Base-by-base conservation (phyloP, 2,113 vertebrate species). In the Ictalurus furcatus region DNA sequence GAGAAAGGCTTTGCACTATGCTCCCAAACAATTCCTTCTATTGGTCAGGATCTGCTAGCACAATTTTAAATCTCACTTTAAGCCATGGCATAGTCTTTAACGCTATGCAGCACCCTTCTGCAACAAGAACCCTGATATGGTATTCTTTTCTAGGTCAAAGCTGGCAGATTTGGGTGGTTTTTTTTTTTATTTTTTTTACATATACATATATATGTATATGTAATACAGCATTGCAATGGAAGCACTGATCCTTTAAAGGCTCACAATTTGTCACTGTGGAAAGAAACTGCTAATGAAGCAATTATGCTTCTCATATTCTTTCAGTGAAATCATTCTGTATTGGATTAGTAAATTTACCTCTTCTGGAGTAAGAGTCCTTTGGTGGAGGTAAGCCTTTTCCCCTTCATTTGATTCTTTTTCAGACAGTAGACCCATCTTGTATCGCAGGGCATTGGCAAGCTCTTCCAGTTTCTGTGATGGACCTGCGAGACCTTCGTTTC, bases 361-460 rank as follows among this genome's bases (percentile, higher is more conserved):
- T 65, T 97, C 96, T 54, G 95, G 94, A 0, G 94, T 96, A 69
- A 97, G 94, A 44, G 94, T 93, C 90, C 94, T 94, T 91, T 96
- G 95, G 71, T 91, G 93, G 0, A 92, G 91, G 56, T 90, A 93
- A n/a, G 91, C 95, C 84, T 94, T 94, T 86, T 94, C 94, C 8
- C 90, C 93, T 40, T 93, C 92, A 44, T 91, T 25, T 7, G 93
- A 94, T 85, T 93, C 94, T 0, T 96, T 94, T 52, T 96, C 90
- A 88, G 96, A 94, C 87, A 97, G 94, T 54, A 97, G 96, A 0
- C 96, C 96, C 88, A 97, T 97, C 93, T 97, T 97, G 92, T 97
- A 96, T 91, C 95, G 97, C 52, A 98, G 94, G 21, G 97, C 92
- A 3, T 96, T 95, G 85, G 97, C 95, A 0, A 98, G 94, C 67